These are phyloP conservation scores for Colostygia pectinataria DNA, from an alignment of 2,888 invertebrate genomes.

Conservation along the genomic window DNA sequence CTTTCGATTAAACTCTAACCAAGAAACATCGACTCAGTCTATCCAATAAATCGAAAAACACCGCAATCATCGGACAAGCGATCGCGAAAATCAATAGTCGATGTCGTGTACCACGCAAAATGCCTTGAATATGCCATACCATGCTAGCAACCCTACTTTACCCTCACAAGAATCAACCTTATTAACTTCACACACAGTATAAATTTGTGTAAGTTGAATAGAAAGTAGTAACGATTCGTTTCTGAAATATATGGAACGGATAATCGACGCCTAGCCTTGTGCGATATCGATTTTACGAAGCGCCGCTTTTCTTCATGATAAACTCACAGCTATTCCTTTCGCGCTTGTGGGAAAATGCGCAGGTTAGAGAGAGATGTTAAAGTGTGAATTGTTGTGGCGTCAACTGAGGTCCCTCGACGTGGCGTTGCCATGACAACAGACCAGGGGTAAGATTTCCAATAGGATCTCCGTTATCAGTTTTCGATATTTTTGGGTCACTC, in stretches of 20 bases:
- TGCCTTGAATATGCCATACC: constrained; percentile 33
- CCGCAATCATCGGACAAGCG: constrained; percentile 44
- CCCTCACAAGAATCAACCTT: constrained; percentile 26
- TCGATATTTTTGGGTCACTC: constrained; percentile 69
- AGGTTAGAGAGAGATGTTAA: constrained; percentile 46
- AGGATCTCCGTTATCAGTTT: constrained; percentile 63
- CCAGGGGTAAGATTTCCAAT: constrained; percentile 76
- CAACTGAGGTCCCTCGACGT: constrained; percentile 50
- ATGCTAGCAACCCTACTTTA: constrained; percentile 14
- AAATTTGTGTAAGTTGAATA: constrained; percentile 4
- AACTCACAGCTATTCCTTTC: constrained; percentile 45
- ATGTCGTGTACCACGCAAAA: constrained; percentile 54
- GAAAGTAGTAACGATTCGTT: constrained; percentile 39
- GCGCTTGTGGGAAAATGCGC: constrained; percentile 22
- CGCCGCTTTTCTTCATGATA: constrained; percentile 57
- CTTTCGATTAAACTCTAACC: no score
- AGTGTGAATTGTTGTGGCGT: constrained; percentile 25
- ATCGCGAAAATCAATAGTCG: constrained; percentile 77
- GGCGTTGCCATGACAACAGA: constrained; percentile 71
- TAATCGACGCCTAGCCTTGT: constrained; percentile 83
- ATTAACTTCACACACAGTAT: constrained; percentile 4
- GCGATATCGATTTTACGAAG: constrained; percentile 82
- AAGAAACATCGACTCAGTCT: constrained; percentile 13
- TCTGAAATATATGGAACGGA: constrained; percentile 54
- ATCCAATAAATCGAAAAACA: constrained; percentile 71